phyloP scores from a whole-genome alignment of 2,797 vertebrate genomes.

The Scleropages formosus region DNA sequence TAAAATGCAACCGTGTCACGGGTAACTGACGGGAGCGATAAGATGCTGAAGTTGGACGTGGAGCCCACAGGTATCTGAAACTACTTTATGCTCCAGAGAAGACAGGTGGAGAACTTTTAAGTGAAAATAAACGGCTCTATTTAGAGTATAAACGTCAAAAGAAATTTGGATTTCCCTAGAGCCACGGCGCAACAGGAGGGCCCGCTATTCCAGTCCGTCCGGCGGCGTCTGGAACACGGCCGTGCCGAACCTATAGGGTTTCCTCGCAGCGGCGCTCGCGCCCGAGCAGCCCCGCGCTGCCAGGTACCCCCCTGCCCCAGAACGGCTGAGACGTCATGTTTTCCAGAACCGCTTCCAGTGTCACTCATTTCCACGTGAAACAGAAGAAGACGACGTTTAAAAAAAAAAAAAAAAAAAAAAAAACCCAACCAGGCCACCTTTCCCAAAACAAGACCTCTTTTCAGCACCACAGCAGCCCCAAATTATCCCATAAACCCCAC shows the following conservation, averaged over 20 bases:
- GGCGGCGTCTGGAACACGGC: not conserved
- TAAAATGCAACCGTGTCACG: too few relatives aligned
- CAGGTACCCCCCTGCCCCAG: slow-evolving; percentile 52
- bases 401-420: not conserved
- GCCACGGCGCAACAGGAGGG: not conserved
- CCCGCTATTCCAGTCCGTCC: not conserved
- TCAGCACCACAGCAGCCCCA: slow-evolving; percentile 56
- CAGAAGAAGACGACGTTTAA: not conserved
- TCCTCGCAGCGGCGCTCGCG: slow-evolving; percentile 25
- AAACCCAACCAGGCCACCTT: slow-evolving; percentile 44
- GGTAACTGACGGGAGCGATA: too few relatives aligned
- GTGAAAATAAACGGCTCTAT: slow-evolving; percentile 18
- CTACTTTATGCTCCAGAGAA: not conserved
- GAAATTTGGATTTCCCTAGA: slow-evolving; percentile 14
- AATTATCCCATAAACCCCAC: slow-evolving; percentile 52
- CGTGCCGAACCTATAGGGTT: slow-evolving; percentile 24
- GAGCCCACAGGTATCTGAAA: not conserved
- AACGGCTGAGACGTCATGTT: slow-evolving; percentile 58
- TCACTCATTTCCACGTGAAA: slow-evolving; percentile 60
- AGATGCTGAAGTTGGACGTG: too few relatives aligned
- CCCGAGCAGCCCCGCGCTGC: not conserved
- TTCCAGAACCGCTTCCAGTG: slow-evolving; percentile 67
- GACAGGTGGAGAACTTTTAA: slow-evolving; percentile 24
- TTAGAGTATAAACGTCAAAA: slow-evolving; percentile 23
- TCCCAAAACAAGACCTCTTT: slow-evolving; percentile 67